Evolutionary conservation across 2,113 vertebrate species (phyloP), one percentile per base, ranked within the genome.

Genomic region (Nibea coibor): DNA sequence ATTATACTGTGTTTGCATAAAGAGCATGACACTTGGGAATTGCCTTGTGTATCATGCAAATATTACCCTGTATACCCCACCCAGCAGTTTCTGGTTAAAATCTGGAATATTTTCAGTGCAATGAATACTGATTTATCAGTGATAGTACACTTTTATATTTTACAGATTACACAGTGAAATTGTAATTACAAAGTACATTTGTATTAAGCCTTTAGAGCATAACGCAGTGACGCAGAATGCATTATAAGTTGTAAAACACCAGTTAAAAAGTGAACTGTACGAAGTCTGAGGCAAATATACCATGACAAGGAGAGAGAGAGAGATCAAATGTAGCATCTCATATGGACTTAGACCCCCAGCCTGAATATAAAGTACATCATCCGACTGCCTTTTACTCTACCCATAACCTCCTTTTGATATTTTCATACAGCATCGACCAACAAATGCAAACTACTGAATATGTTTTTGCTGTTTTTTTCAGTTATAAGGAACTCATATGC

Each of bases 1-100:
- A 88, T 82, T 80, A 87, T 87, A 79, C 85, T 67, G 74, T 61
- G 76, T 92, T 91, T 87, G 86, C 86, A 83, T 68, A 91, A 90
- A 91, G 83, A 91, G 78, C 83, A 90, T 63, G 76, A 59, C 84
- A 75, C 82, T 84, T 80, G 81, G 86, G 90, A 87, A 84, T 88
- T 79, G 73, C 64, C 22, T 81, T 76, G 85, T 82, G 75, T 84
- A 79, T 87, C 70, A 82, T 89, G 89, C 88, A 89, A 90, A 88
- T 91, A 66, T 64, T 78, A 80, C 58, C 43, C 75, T 42, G 65
- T 78, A 75, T 59, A 80, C 45, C 64, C 61, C 11, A 56, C 82
- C 72, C 69, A 78, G 58, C 69, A 58, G 20, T 65, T 76, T 66
- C 72, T 76, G 62, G 54, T 73, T 82, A 58, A 66, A 79, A 75